A percentile compares a stretch with the other conserved stretches of the same genome.
phyloP scores from a whole-genome alignment of 2,113 vertebrate species.

The Egretta garzetta region DNA sequence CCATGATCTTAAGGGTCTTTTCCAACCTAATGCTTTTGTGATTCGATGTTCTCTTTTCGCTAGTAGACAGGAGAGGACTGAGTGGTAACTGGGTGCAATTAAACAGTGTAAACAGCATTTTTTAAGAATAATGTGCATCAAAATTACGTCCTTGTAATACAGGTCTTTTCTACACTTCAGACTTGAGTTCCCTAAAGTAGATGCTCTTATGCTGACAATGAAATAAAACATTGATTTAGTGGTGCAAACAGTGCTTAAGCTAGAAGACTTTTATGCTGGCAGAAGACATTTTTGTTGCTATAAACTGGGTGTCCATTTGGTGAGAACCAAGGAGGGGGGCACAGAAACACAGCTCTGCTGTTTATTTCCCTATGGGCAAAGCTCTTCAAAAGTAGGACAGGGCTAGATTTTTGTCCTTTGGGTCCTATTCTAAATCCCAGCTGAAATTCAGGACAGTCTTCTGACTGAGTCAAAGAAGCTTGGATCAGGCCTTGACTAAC shows the following conservation, averaged over 20 bases:
- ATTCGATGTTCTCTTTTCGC: neutral
- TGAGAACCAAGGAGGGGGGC: neutral
- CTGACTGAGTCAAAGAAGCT: neutral
- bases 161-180: neutral
- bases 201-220: neutral
- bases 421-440: neutral
- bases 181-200: neutral
- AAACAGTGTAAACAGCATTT: neutral
- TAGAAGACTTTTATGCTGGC: neutral
- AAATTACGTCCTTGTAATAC: neutral
- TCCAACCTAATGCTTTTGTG: neutral
- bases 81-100: neutral
- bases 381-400: neutral
- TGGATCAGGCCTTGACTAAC: neutral
- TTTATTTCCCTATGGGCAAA: neutral
- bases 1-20: neutral
- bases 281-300: neutral
- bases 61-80: neutral
- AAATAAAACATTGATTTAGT: neutral
- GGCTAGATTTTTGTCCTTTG: neutral
- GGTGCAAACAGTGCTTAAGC: neutral
- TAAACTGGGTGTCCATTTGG: neutral
- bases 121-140: neutral
- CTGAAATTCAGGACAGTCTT: neutral
- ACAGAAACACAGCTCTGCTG: neutral